Conservation (phyloP, 2,797 vertebrate genomes). For the Sylvia borin region DNA sequence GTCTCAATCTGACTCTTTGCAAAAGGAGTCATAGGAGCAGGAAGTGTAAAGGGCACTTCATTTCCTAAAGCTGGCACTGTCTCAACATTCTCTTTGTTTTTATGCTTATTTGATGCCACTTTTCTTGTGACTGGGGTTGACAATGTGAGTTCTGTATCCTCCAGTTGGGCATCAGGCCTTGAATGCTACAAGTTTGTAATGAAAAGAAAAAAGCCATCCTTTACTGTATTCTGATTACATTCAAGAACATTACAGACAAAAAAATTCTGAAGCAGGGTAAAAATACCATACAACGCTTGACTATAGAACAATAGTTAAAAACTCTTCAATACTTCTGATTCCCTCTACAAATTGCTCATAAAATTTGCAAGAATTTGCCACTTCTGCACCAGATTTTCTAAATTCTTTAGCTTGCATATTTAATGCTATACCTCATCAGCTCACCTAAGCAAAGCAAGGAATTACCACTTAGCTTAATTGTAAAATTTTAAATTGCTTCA, state of each 20-base stretch:
- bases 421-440: background rate
- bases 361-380: background rate
- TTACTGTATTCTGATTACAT: background rate
- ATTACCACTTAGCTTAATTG: background rate
- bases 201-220: background rate
- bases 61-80: conserved; percentile 55
- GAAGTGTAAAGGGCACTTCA: conserved; percentile 76
- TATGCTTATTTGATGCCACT: conserved; percentile 55
- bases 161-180: conserved; percentile 52
- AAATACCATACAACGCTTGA: background rate
- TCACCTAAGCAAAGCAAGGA: background rate
- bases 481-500: background rate
- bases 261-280: background rate
- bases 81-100: conserved; percentile 87
- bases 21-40: conserved; percentile 81
- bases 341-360: background rate
- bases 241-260: background rate
- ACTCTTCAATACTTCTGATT: background rate
- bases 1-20: conserved; percentile 72
- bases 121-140: conserved; percentile 64
- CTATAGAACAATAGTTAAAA: background rate
- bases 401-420: background rate
- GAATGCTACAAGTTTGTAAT: conserved; percentile 64
- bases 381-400: background rate
- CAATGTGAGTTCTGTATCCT: conserved; percentile 41